These are phyloP conservation scores for Galendromus occidentalis DNA, from an alignment of 1,140 invertebrate genomes.

Conservation along the genomic window DNA sequence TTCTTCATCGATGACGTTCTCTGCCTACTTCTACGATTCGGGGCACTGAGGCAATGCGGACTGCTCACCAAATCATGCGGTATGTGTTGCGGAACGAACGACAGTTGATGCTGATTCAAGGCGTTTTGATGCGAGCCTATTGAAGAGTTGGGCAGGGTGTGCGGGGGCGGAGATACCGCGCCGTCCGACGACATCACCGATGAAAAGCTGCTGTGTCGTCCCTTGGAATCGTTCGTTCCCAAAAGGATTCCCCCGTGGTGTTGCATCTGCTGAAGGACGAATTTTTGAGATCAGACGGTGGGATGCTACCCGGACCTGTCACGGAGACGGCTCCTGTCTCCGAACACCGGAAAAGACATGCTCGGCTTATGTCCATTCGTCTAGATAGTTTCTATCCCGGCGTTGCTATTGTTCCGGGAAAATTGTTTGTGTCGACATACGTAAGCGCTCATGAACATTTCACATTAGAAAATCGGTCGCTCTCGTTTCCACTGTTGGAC, in stretches of 20 bases:
- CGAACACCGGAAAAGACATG: too few species aligned
- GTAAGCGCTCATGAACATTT: too few species aligned
- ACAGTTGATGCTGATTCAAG: conserved; percentile 2
- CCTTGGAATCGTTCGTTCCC: background rate
- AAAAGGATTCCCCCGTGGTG: background rate
- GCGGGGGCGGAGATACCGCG: background rate
- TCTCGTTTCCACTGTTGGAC: too few species aligned
- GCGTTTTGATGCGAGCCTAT: background rate
- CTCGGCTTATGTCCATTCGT: too few species aligned
- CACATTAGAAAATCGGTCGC: too few species aligned
- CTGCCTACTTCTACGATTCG: background rate
- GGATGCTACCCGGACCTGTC: too few species aligned
- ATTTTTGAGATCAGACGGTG: too few species aligned
- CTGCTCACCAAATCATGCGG: conserved; percentile 7
- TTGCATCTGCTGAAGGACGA: background rate
- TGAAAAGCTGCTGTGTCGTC: conserved; percentile 6
- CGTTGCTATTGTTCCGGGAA: too few species aligned
- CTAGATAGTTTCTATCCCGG: too few species aligned
- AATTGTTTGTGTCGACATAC: too few species aligned
- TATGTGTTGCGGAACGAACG: conserved; percentile 7
- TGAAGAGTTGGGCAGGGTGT: background rate
- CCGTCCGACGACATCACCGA: background rate
- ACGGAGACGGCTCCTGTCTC: too few species aligned
- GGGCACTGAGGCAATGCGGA: background rate
- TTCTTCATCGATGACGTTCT: too few species aligned